These are phyloP conservation scores for Synodontis membranacea DNA, from an alignment of 2,113 vertebrate genomes.

Conservation along the genomic window DNA sequence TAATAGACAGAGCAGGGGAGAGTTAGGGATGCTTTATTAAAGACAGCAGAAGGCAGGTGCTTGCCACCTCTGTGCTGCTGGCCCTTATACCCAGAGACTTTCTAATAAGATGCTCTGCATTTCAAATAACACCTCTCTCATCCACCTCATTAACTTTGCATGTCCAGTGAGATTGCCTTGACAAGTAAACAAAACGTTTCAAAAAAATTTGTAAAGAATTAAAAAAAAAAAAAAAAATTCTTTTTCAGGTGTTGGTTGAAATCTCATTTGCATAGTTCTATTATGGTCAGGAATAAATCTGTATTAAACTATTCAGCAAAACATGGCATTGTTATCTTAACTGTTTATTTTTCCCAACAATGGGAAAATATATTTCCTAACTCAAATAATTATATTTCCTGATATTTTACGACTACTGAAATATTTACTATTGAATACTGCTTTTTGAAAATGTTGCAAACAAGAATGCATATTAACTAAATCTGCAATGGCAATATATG, in stretches of 20 bases:
- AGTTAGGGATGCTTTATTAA: conserved; percentile 78
- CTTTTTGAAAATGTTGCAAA: background rate
- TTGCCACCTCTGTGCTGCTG: conserved; percentile 68
- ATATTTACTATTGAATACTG: background rate
- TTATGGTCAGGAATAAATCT: background rate
- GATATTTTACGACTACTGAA: background rate
- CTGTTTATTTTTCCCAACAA: background rate
- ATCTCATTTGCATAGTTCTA: background rate
- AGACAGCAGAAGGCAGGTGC: conserved; percentile 86
- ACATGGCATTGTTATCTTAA: background rate
- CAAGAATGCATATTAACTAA: background rate
- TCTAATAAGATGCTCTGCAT: conserved; percentile 76
- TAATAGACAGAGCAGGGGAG: conserved; percentile 76
- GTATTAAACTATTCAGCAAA: conserved; percentile 22
- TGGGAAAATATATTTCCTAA: background rate
- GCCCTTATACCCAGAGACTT: conserved; percentile 79
- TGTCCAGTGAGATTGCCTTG: conserved; percentile 63
- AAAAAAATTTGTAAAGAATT: conserved; percentile 67
- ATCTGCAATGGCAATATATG: background rate
- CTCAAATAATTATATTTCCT: background rate
- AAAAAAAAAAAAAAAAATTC: conserved; percentile 38
- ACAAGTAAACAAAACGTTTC: conserved; percentile 70
- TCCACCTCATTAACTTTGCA: conserved; percentile 78
- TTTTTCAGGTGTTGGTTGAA: background rate
- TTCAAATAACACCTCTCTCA: conserved; percentile 71